phyloP scores from a whole-genome alignment of 2,888 invertebrate genomes.

The Itoplectis maculator region DNA sequence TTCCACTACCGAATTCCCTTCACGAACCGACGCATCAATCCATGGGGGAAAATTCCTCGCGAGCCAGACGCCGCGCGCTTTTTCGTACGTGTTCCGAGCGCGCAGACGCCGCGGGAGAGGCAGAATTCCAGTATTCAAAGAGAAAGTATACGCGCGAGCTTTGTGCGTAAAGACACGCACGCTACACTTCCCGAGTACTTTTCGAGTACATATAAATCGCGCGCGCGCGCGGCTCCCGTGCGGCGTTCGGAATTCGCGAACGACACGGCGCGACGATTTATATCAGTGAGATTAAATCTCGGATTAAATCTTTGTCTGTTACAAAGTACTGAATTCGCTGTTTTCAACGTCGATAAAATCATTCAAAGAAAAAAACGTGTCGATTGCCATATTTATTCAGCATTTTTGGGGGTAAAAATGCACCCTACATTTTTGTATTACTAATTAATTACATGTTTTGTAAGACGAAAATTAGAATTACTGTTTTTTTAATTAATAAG shows the following conservation, averaged over 20 bases:
- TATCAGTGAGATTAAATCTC: constrained; percentile 9
- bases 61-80: constrained; percentile 16
- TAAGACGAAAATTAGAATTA: too few species aligned
- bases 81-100: constrained; percentile 16
- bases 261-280: constrained; percentile 1
- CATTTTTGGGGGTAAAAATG: too few species aligned
- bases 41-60: constrained; percentile 18
- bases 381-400: too few species aligned
- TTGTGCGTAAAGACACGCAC: constrained; percentile 15
- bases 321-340: too few species aligned
- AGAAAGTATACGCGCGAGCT: constrained; percentile 22
- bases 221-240: background rate
- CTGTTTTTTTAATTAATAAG: too few species aligned
- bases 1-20: constrained; percentile 26
- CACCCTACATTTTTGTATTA: too few species aligned
- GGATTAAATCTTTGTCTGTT: too few species aligned
- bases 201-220: constrained; percentile 9
- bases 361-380: too few species aligned
- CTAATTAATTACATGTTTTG: too few species aligned
- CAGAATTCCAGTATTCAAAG: constrained; percentile 27
- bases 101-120: constrained; percentile 12
- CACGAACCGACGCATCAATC: constrained; percentile 14
- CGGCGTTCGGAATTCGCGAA: constrained; percentile 32
- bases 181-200: constrained; percentile 27
- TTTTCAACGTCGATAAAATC: too few species aligned